Evolutionary conservation across 2,888 invertebrate genomes (phyloP).

Genomic region (Phorcus lineatus): DNA sequence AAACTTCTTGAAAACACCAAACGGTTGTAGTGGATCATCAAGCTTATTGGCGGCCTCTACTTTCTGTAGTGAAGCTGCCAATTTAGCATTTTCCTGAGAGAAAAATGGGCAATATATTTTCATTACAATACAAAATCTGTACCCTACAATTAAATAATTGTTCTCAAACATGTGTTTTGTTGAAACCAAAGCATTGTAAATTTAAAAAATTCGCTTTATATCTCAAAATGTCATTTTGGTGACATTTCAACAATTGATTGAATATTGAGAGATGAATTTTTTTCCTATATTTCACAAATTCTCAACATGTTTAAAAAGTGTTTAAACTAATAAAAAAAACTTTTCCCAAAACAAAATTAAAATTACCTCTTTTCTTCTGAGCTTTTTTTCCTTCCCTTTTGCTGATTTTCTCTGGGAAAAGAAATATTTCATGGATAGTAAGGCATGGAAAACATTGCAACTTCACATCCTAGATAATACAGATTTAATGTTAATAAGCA

Average conservation of each 20-base stretch:
- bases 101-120: not conserved
- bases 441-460: not conserved
- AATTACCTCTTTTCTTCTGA: slow-evolving; percentile 55
- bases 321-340: not conserved
- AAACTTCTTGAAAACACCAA: slow-evolving; percentile 81
- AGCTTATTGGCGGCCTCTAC: slow-evolving; percentile 69
- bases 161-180: no score
- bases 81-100: slow-evolving; percentile 64
- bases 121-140: not conserved
- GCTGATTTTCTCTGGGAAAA: slow-evolving; percentile 49
- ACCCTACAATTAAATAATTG: not conserved
- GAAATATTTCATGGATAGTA: not conserved
- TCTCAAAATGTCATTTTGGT: no score
- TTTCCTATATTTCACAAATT: no score
- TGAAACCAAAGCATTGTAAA: no score
- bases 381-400: slow-evolving; percentile 57
- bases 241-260: no score
- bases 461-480: no score
- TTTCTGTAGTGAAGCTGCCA: slow-evolving; percentile 54
- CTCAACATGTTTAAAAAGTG: no score
- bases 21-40: slow-evolving; percentile 78
- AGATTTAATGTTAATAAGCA: no score
- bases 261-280: no score
- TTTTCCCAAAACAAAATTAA: not conserved
- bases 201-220: no score